Evolutionary conservation across 2,888 invertebrate genomes (phyloP).

Genomic region (Toxonevra muliebris): DNA sequence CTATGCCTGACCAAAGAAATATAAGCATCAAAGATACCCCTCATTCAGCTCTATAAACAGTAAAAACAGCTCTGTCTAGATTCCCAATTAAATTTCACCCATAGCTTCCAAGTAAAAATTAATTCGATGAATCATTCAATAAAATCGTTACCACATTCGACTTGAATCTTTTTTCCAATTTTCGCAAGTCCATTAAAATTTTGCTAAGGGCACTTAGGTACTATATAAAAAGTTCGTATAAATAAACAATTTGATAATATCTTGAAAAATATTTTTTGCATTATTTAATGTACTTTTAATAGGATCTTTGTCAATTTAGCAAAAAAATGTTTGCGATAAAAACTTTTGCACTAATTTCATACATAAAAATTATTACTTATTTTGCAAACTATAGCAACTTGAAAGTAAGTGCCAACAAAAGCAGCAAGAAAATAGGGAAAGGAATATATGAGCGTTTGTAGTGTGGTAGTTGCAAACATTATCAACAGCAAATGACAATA

Average conservation of each 20-base stretch:
- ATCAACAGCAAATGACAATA: background rate
- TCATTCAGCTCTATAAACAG: no score
- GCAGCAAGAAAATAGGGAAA: background rate
- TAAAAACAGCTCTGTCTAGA: no score
- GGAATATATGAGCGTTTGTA: background rate
- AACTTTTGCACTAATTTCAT: conserved; percentile 11
- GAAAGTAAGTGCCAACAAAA: background rate
- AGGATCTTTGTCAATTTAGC: conserved; percentile 8
- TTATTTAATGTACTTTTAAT: conserved; percentile 8
- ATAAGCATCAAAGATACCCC: no score
- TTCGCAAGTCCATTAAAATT: background rate
- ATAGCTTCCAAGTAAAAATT: no score
- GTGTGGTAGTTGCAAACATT: no score
- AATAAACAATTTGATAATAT: background rate
- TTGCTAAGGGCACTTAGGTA: background rate
- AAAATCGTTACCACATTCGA: no score
- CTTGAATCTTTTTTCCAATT: no score
- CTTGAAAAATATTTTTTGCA: background rate
- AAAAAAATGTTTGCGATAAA: background rate
- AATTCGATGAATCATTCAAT: no score
- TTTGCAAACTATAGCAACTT: background rate
- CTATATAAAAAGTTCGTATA: background rate
- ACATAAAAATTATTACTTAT: conserved; percentile 1
- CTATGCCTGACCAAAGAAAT: no score
- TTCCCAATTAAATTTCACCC: no score